Conservation (phyloP, 2,113 vertebrate genomes). For the Meleagris gallopavo region DNA sequence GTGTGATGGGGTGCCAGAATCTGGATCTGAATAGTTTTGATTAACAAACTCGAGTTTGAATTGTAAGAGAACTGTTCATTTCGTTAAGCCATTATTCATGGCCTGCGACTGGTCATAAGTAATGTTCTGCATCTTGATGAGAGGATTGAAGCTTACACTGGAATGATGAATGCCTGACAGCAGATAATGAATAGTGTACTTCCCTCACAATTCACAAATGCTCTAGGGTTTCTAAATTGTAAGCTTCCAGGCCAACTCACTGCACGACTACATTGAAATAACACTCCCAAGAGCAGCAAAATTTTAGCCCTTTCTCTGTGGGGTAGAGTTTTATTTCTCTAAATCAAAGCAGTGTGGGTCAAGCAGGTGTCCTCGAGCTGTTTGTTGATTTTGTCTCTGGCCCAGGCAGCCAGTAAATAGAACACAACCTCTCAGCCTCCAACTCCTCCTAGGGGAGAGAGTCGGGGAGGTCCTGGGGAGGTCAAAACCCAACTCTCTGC, state of each 20-base stretch:
- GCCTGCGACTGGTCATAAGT: constrained; percentile 67
- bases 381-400: neutral
- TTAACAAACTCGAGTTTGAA: constrained; percentile 55
- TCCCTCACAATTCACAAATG: constrained; percentile 61
- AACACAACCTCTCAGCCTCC: neutral
- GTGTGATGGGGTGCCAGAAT: constrained; percentile 13
- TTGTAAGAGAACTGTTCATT: constrained; percentile 67
- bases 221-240: constrained; percentile 54
- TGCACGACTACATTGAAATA: constrained; percentile 38
- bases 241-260: constrained; percentile 57
- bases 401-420: neutral
- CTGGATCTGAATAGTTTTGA: constrained; percentile 60
- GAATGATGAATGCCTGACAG: constrained; percentile 71
- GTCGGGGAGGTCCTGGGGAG: rapidly evolving
- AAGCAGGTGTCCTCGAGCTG: constrained; percentile 50
- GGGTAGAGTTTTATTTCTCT: constrained; percentile 33
- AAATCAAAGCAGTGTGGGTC: constrained; percentile 48
- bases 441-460: neutral
- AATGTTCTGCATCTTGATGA: constrained; percentile 71
- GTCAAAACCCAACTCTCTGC: neutral
- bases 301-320: constrained; percentile 50
- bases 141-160: constrained; percentile 52
- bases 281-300: constrained; percentile 58
- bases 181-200: constrained; percentile 69
- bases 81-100: constrained; percentile 68